A percentile compares a stretch with the other conserved stretches of the same genome.
Conservation (phyloP, 2,888 invertebrate genomes). For the Hypsopygia costalis region DNA sequence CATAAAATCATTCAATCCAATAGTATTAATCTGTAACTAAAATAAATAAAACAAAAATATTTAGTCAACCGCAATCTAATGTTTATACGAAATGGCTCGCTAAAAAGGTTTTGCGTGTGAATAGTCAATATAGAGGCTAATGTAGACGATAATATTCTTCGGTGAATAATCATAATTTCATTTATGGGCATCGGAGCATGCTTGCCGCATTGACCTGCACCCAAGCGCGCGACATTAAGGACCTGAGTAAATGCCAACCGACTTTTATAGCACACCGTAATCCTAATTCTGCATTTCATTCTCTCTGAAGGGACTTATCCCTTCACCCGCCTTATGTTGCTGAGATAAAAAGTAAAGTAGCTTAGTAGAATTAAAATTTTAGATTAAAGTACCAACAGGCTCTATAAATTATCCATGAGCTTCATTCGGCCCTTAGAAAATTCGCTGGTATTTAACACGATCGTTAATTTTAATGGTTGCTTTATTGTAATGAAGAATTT, state of each 20-base stretch:
- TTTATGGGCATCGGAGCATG: conserved; percentile 9
- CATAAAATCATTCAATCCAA: no score
- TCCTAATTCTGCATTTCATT: no score
- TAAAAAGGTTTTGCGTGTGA: conserved; percentile 2
- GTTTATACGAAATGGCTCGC: no score
- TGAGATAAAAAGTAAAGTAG: not conserved
- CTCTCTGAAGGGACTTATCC: no score
- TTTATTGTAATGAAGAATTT: not conserved
- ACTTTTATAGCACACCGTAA: not conserved
- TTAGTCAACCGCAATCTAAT: no score
- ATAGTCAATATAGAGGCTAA: not conserved
- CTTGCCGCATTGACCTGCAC: conserved; percentile 6
- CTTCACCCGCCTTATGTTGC: no score
- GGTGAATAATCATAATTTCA: conserved; percentile 10
- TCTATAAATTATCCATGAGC: not conserved
- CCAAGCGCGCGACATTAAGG: conserved; percentile 8
- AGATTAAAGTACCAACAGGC: not conserved
- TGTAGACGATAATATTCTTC: conserved; percentile 3
- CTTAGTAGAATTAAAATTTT: not conserved
- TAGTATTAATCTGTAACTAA: no score
- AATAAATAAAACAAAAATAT: no score
- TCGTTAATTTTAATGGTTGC: not conserved
- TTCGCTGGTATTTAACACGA: not conserved
- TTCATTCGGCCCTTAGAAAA: not conserved
- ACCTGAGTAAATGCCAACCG: conserved; percentile 3